Percentiles rank a stretch among this genome's conserved stretches.
phyloP scores from a whole-genome alignment of 2,797 vertebrate species.

The Enteromius unitaeniatus region DNA sequence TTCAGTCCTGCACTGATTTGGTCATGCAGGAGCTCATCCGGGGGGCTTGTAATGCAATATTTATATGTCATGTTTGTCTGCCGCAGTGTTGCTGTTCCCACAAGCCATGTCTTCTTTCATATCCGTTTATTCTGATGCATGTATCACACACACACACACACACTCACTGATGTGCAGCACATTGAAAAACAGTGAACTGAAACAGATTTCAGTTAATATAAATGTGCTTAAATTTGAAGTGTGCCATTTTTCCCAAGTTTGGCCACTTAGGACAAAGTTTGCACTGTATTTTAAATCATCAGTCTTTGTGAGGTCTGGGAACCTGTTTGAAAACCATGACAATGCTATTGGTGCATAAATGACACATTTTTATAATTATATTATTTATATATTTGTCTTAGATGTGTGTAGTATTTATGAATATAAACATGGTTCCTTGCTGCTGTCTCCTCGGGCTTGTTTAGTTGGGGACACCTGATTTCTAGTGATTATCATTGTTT shows the following conservation, averaged over 20 bases:
- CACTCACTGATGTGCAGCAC: neutral
- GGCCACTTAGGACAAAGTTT: neutral
- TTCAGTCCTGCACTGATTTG: neutral
- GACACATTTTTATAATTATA: too few relatives aligned
- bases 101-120: neutral
- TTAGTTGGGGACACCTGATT: too few relatives aligned
- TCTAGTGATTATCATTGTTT: too few relatives aligned
- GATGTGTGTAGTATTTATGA: too few relatives aligned
- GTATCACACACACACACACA: neutral
- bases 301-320: neutral
- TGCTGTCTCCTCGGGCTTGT: too few relatives aligned
- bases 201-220: neutral
- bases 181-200: neutral
- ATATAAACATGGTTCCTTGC: too few relatives aligned
- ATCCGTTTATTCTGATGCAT: neutral
- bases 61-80: constrained; percentile 8
- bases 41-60: constrained; percentile 12
- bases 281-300: neutral
- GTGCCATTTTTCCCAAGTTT: neutral
- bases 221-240: neutral
- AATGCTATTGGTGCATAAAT: too few relatives aligned
- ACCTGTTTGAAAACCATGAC: too few relatives aligned
- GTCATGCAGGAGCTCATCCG: neutral
- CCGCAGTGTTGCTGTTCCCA: neutral
- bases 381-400: too few relatives aligned